Evolutionary conservation across 2,113 vertebrate genomes (phyloP).

Genomic region (Sylvilagus bachmani): DNA sequence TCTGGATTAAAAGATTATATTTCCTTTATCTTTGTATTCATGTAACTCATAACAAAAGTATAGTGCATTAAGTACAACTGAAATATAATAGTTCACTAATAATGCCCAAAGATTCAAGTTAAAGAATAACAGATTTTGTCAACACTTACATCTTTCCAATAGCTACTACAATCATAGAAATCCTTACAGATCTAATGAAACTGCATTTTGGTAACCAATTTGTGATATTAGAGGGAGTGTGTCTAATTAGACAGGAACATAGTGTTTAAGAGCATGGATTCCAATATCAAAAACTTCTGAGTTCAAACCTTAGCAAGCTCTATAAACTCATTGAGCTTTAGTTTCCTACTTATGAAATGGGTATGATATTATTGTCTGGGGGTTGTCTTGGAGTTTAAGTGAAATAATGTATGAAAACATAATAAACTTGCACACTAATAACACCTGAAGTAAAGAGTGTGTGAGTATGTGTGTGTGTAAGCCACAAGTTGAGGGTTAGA

Average conservation of each 20-base stretch:
- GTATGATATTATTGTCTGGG: neutral
- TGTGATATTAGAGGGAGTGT: neutral
- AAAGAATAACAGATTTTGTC: neutral
- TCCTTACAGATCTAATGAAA: neutral
- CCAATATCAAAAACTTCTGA: neutral
- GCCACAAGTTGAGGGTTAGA: neutral
- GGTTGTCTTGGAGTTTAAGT: neutral
- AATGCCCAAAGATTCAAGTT: neutral
- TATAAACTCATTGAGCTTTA: neutral
- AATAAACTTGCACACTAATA: neutral
- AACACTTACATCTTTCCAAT: neutral
- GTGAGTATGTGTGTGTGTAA: neutral
- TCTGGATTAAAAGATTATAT: neutral
- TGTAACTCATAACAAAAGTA: neutral
- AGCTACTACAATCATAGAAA: neutral
- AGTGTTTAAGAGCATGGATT: neutral
- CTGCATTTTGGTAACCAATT: neutral
- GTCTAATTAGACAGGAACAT: neutral
- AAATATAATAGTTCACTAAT: neutral
- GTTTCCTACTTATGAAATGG: neutral
- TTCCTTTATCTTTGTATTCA: neutral
- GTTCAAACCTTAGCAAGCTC: neutral
- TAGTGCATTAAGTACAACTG: neutral
- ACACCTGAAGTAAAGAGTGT: neutral
- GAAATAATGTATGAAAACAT: neutral